Percentiles rank a stretch among this genome's conserved stretches.
Conservation (phyloP, 2,888 invertebrate genomes). For the Sarcophaga caerulescens region DNA sequence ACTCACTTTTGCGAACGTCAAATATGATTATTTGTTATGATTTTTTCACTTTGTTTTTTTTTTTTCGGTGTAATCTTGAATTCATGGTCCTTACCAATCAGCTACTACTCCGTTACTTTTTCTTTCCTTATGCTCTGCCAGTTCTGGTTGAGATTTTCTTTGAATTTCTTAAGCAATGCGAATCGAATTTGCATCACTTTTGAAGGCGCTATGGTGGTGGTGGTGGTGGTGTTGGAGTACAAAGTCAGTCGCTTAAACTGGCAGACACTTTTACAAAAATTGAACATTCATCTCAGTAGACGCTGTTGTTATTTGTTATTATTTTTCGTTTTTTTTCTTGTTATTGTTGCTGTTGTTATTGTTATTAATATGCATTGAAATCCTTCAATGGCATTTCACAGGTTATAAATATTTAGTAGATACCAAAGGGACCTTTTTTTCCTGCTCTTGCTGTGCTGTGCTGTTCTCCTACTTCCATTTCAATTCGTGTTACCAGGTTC, state of each 20-base stretch:
- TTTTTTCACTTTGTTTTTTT: constrained; percentile 22
- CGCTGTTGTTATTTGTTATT: constrained; percentile 10
- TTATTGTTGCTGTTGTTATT: constrained; percentile 16
- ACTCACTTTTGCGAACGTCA: background rate
- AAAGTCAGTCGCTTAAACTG: too few species aligned
- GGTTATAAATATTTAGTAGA: constrained; percentile 69
- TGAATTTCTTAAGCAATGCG: background rate
- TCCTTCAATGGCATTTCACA: constrained; percentile 65
- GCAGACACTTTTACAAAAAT: constrained; percentile 52
- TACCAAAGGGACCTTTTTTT: constrained; percentile 49
- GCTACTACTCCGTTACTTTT: background rate
- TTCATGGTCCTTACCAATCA: constrained; percentile 20
- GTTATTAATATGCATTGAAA: constrained; percentile 66
- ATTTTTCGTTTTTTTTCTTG: background rate
- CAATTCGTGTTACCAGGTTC: background rate
- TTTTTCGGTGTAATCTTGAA: constrained; percentile 9
- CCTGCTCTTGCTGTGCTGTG: background rate
- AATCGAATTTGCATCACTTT: constrained; percentile 18
- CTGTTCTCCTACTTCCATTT: background rate
- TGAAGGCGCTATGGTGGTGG: constrained; percentile 9
- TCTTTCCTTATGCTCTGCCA: background rate
- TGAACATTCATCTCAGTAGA: constrained; percentile 63
- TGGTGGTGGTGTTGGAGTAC: background rate
- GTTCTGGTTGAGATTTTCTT: constrained; percentile 15
- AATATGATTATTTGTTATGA: background rate